These are phyloP conservation scores for Setipinna tenuifilis DNA, from an alignment of 2,797 vertebrate genomes.

Conservation along the genomic window DNA sequence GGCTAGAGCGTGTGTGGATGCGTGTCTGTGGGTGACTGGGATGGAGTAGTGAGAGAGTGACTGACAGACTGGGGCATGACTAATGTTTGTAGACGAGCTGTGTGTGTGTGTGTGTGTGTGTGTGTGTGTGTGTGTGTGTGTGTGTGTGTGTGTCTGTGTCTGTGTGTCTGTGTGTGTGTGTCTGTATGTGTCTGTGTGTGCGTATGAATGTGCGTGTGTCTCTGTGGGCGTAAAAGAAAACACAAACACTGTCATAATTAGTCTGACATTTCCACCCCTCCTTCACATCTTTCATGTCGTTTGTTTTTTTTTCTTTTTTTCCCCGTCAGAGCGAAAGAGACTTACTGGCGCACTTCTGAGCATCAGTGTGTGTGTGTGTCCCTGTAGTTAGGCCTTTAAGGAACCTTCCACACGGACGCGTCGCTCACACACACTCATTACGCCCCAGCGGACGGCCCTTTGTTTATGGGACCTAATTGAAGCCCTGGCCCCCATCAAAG, in stretches of 20 bases:
- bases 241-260: constrained; percentile 51
- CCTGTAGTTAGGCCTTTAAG: constrained; percentile 72
- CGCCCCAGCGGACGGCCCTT: constrained; percentile 56
- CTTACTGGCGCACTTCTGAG: constrained; percentile 30
- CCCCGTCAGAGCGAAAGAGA: constrained; percentile 52
- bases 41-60: constrained; percentile 14
- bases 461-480: constrained; percentile 75
- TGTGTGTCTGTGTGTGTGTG: neutral
- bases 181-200: neutral
- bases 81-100: constrained; percentile 42
- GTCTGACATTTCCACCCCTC: constrained; percentile 49
- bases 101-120: constrained; percentile 36
- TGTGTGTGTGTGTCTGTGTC: neutral
- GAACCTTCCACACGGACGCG: constrained; percentile 60
- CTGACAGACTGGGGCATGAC: constrained; percentile 42
- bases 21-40: constrained; percentile 25
- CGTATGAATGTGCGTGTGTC: neutral
- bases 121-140: constrained; percentile 34
- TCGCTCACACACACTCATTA: constrained; percentile 59
- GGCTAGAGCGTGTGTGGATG: neutral
- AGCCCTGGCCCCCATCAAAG: constrained; percentile 72
- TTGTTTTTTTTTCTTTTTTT: neutral
- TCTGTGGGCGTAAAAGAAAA: constrained; percentile 44
- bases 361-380: constrained; percentile 44
- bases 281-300: constrained; percentile 57